Percentiles rank a stretch among this genome's conserved stretches.
These are phyloP conservation scores for Halcyon malimbica DNA, from an alignment of 2,113 vertebrate genomes.

Conservation along the genomic window DNA sequence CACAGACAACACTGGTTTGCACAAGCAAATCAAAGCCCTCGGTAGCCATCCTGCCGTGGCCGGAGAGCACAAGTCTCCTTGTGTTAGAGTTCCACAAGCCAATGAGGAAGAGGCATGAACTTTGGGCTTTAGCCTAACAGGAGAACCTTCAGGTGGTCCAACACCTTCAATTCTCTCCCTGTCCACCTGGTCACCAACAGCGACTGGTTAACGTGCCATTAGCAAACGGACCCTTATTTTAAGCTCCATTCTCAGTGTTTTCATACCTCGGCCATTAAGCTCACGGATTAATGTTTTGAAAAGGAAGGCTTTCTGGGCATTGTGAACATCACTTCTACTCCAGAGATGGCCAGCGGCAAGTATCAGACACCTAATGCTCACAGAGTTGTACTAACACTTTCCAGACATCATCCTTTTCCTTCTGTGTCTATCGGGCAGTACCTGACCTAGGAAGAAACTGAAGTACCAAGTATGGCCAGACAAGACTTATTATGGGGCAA, in stretches of 20 bases:
- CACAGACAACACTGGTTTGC: background rate
- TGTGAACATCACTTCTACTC: background rate
- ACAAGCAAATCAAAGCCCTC: background rate
- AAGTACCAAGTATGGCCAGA: background rate
- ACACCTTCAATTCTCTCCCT: background rate
- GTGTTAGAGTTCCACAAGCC: background rate
- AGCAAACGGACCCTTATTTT: background rate
- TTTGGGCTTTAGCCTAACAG: background rate
- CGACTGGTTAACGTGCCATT: background rate
- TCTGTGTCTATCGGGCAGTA: background rate
- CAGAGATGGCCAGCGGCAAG: background rate
- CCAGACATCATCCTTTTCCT: background rate
- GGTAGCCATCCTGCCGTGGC: background rate
- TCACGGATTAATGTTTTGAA: fast-evolving
- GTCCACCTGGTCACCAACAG: background rate
- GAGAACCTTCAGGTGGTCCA: background rate
- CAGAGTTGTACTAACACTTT: background rate
- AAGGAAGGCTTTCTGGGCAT: background rate
- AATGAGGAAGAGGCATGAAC: background rate
- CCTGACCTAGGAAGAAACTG: background rate
- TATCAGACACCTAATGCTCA: background rate
- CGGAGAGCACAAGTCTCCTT: background rate
- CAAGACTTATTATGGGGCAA: background rate
- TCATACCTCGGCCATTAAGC: background rate
- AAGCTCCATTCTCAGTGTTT: background rate